A percentile compares a stretch with the other conserved stretches of the same genome.
Conservation (phyloP, 64 coral and sea anemone species). For the Acropora yongei region DNA sequence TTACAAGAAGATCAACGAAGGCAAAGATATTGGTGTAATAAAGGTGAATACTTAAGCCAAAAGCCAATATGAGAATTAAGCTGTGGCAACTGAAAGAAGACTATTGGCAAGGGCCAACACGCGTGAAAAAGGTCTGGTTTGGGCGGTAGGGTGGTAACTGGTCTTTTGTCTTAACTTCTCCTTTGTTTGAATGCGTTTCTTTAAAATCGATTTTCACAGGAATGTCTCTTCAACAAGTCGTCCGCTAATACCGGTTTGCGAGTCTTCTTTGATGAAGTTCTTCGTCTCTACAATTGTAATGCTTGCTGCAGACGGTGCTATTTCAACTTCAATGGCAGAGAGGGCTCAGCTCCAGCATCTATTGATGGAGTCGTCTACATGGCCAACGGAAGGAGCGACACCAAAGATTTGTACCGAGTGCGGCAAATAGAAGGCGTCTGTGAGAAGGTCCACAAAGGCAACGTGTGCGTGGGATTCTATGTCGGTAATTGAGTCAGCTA, state of each 20-base stretch:
- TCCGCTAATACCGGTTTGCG: background rate
- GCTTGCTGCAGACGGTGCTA: slow-evolving; percentile 5
- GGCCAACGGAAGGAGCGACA: background rate
- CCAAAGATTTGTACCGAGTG: background rate
- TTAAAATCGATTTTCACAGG: too few species aligned
- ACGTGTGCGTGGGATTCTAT: background rate
- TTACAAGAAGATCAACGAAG: too few species aligned
- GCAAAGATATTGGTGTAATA: too few species aligned
- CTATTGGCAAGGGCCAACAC: too few species aligned
- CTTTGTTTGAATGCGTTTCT: too few species aligned
- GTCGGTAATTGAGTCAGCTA: background rate
- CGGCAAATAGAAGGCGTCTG: slow-evolving; percentile 12
- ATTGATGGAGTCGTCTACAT: background rate
- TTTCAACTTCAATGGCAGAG: background rate
- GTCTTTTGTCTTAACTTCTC: too few species aligned
- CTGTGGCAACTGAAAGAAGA: too few species aligned
- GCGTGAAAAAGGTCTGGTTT: too few species aligned
- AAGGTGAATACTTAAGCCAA: too few species aligned
- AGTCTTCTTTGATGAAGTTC: background rate
- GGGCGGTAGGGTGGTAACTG: too few species aligned
- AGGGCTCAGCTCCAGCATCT: background rate
- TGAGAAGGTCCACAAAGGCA: too few species aligned
- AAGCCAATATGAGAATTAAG: too few species aligned
- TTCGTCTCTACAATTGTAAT: background rate
- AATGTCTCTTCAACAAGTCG: background rate